Conservation (phyloP, 2,113 vertebrate genomes). For the Cranoglanis bouderius region DNA sequence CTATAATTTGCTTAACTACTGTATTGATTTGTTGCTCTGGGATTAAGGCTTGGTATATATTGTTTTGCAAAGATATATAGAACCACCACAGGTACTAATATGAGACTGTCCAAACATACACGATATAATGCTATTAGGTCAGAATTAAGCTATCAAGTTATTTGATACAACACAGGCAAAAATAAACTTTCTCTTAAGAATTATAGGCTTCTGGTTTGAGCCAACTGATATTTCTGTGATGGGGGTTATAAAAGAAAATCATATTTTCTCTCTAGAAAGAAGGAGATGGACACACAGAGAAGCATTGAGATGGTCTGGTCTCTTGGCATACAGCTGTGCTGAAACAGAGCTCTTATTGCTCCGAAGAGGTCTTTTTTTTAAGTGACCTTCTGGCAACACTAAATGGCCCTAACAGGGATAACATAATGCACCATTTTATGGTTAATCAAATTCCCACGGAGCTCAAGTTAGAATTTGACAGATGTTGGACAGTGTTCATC, state of each 20-base stretch:
- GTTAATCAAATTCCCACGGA: constrained; percentile 75
- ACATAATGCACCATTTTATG: constrained; percentile 75
- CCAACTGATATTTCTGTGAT: constrained; percentile 36
- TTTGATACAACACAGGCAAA: constrained; percentile 32
- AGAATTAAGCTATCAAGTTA: constrained; percentile 33
- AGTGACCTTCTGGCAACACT: constrained; percentile 70
- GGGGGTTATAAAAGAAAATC: neutral
- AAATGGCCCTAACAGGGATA: constrained; percentile 69
- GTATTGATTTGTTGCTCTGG: constrained; percentile 18
- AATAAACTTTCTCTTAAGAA: constrained; percentile 44
- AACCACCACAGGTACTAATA: constrained; percentile 4
- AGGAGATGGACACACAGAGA: constrained; percentile 60
- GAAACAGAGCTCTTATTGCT: constrained; percentile 71
- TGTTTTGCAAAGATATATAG: neutral
- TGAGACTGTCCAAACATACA: constrained; percentile 35
- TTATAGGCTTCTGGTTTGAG: constrained; percentile 23
- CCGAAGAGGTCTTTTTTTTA: constrained; percentile 58
- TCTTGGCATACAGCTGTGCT: constrained; percentile 66
- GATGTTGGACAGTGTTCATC: constrained; percentile 60
- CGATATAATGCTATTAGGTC: constrained; percentile 16
- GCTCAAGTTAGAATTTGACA: constrained; percentile 60
- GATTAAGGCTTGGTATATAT: constrained; percentile 11
- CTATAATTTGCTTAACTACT: constrained; percentile 8
- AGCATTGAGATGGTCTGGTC: constrained; percentile 60
- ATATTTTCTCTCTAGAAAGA: constrained; percentile 31